Evolutionary conservation across 2,888 invertebrate genomes (phyloP).

Genomic region (Melipona beecheii): DNA sequence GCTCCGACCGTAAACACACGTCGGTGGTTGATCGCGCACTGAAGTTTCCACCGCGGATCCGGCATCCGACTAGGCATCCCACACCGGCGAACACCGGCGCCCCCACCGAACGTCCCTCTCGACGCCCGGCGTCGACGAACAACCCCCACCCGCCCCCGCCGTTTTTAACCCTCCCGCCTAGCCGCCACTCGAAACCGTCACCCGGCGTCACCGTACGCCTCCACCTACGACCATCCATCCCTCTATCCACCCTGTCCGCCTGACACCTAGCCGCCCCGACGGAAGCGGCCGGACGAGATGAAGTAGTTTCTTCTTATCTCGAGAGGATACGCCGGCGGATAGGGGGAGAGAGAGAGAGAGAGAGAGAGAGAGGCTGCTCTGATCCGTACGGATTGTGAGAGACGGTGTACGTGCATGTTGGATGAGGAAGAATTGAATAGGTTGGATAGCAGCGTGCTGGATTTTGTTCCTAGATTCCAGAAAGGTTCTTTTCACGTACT

Average conservation of each 20-base stretch:
- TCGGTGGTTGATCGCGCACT: conserved; percentile 83
- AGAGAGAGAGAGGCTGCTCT: neutral
- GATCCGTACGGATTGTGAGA: conserved; percentile 1
- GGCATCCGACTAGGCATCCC: conserved; percentile 71
- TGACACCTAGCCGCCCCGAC: conserved; percentile 32
- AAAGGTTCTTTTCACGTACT: neutral
- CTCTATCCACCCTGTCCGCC: conserved; percentile 7
- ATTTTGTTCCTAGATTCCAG: neutral
- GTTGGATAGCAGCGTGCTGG: too few species aligned
- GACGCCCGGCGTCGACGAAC: conserved; percentile 59
- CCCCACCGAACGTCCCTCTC: conserved; percentile 52
- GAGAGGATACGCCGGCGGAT: conserved; percentile 5
- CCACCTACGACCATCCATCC: conserved; percentile 14
- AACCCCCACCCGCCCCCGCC: conserved; percentile 30
- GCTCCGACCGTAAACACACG: conserved; percentile 77
- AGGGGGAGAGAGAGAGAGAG: neutral
- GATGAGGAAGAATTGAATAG: neutral
- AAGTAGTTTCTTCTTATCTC: conserved; percentile 54
- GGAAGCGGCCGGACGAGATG: conserved; percentile 28
- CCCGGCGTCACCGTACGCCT: conserved; percentile 60
- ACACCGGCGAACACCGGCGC: conserved; percentile 43
- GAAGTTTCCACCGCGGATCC: conserved; percentile 79
- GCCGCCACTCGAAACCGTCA: conserved; percentile 71
- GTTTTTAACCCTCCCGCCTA: conserved; percentile 66
- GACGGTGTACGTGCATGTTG: neutral